Conservation (phyloP, 2,888 invertebrate genomes). For the Melanophora roralis region DNA sequence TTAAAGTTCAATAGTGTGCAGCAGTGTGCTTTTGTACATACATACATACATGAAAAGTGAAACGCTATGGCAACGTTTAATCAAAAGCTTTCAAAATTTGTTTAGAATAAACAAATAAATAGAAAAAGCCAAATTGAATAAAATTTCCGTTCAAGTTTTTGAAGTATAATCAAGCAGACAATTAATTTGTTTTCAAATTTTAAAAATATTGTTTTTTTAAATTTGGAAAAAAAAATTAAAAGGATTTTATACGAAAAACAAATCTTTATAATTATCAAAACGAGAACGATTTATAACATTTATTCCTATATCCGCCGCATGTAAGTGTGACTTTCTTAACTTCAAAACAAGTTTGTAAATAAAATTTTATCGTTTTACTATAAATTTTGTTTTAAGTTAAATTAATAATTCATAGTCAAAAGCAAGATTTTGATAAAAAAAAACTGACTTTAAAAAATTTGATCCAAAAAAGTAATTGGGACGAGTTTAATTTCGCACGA, state of each 20-base stretch:
- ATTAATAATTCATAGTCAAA: too few species aligned
- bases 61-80: constrained; percentile 48
- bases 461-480: too few species aligned
- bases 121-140: background rate
- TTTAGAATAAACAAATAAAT: background rate
- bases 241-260: background rate
- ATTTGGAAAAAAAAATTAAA: background rate
- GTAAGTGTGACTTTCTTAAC: too few species aligned
- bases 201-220: background rate
- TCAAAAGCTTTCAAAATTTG: constrained; percentile 12
- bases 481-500: too few species aligned
- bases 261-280: background rate
- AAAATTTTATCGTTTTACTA: too few species aligned
- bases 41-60: too few species aligned
- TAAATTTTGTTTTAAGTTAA: too few species aligned
- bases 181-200: constrained; percentile 24
- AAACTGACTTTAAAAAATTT: too few species aligned
- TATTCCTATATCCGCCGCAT: too few species aligned
- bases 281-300: too few species aligned
- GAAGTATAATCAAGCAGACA: constrained; percentile 25
- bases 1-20: background rate
- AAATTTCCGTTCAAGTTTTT: constrained; percentile 6
- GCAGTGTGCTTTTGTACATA: constrained; percentile 23
- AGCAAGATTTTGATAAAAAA: too few species aligned
- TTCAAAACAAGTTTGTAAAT: too few species aligned